These are phyloP conservation scores for Habroteleia sp. DNA, from an alignment of 2,888 invertebrate genomes.

Conservation along the genomic window DNA sequence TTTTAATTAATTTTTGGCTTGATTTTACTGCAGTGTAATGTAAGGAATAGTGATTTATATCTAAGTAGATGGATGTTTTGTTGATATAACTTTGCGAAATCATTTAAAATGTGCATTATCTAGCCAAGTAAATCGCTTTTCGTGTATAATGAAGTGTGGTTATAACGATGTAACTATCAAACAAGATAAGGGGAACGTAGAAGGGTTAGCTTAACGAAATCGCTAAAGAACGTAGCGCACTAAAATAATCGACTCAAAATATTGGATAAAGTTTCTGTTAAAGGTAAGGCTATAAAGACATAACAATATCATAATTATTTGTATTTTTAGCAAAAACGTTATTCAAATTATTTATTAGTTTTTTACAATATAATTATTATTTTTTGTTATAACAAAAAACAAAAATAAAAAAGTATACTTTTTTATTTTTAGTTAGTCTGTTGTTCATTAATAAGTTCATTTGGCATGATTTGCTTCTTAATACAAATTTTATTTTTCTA, in stretches of 20 bases:
- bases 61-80: slow-evolving; percentile 33
- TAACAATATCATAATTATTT: too few relatives aligned
- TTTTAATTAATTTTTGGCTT: slow-evolving; percentile 14
- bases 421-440: too few relatives aligned
- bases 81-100: slow-evolving; percentile 53
- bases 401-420: too few relatives aligned
- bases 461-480: too few relatives aligned
- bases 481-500: too few relatives aligned
- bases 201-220: slow-evolving; percentile 40
- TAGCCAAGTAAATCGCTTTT: slow-evolving; percentile 50
- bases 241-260: slow-evolving; percentile 41
- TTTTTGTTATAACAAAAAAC: too few relatives aligned
- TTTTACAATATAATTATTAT: too few relatives aligned
- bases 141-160: slow-evolving; percentile 57
- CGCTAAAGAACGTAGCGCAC: slow-evolving; percentile 20
- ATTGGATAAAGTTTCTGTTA: slow-evolving; percentile 8
- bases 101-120: slow-evolving; percentile 54
- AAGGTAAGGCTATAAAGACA: too few relatives aligned
- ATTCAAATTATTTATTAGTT: too few relatives aligned
- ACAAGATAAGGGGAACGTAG: slow-evolving; percentile 52
- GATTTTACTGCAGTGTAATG: not conserved
- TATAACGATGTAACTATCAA: slow-evolving; percentile 60
- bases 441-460: too few relatives aligned
- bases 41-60: slow-evolving; percentile 34
- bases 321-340: too few relatives aligned